Evolutionary conservation across 2,113 vertebrate species (phyloP).

Genomic region (Gnathonemus echidnorhynchus): DNA sequence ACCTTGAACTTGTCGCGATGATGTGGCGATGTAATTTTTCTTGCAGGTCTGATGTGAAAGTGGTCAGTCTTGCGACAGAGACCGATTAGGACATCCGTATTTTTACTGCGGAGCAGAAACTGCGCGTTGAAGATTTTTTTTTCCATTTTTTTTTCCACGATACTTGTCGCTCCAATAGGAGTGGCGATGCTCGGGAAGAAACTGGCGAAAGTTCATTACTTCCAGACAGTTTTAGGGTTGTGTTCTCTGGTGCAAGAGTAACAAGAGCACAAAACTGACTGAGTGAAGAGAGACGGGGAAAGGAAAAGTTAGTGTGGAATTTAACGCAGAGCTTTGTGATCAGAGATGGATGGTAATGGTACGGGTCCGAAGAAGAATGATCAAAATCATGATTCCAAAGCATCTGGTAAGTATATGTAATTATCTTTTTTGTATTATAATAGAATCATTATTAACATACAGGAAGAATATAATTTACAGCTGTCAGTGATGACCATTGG

Average conservation of each 20-base stretch:
- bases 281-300: background rate
- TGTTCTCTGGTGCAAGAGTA: background rate
- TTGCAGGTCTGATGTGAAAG: background rate
- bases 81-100: background rate
- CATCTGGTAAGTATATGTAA: conserved; percentile 49
- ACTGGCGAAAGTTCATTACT: conserved; percentile 16
- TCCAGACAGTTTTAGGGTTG: background rate
- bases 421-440: background rate
- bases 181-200: conserved; percentile 24
- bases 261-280: background rate
- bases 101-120: background rate
- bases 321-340: background rate
- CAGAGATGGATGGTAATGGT: conserved; percentile 53
- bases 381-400: conserved; percentile 35
- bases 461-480: background rate
- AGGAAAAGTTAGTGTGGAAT: background rate
- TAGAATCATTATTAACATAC: background rate
- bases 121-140: background rate
- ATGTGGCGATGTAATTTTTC: background rate
- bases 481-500: background rate
- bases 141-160: background rate
- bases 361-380: conserved; percentile 50
- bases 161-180: conserved; percentile 17
- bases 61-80: background rate
- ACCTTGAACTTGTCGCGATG: background rate